Evolutionary conservation across 1,140 invertebrate genomes (phyloP), one percentile per base, ranked within the genome.

Genomic region (Zaprionus ornatus): DNA sequence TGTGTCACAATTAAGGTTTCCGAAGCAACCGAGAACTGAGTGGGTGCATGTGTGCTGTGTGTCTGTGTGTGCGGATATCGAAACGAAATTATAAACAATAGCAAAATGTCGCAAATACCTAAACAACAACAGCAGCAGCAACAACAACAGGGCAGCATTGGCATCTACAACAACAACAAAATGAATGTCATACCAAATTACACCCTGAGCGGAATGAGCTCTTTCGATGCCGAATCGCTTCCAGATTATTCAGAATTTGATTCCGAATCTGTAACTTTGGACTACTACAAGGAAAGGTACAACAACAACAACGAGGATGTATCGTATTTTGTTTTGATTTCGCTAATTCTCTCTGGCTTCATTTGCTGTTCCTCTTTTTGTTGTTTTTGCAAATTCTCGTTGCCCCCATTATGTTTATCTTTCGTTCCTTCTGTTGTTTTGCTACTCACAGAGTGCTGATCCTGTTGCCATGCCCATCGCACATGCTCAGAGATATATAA

Each of bases 221-320:
- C 85, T 87, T 92, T 92, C 73, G 91, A 94, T 88, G 93, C 93
- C 66, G 94, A 94, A 81, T 94, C 94, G 13, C 77, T 94, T 54
- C 93, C 93, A 21, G 94, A 94, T 91, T 94, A 93, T 78, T 94
- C 93, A 91, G 94, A 94, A 93, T 94, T 94, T 87, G 94, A 94
- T 92, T 93, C 93, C 48, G 93, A 93, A 88, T 93, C 93, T 69
- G 92, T 94, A 42, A 92, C 93, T 65, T 86, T 93, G 82, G 93
- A 93, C 68, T 94, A 93, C 79, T 93, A 93, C 71, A 92, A 87
- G 77, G 93, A 94, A 92, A 93, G 93, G 93, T 94, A 87, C 56
- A 52, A 68, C 42, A 25, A 54, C 19, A 54, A 29, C 35, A 40
- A 74, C 19, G 4, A 19, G 12, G 12, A 54, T 54, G 13, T 54